A percentile compares a stretch with the other conserved stretches of the same genome.
Evolutionary conservation across 2,113 vertebrate species (phyloP).

Genomic region (Heptranchias perlo): DNA sequence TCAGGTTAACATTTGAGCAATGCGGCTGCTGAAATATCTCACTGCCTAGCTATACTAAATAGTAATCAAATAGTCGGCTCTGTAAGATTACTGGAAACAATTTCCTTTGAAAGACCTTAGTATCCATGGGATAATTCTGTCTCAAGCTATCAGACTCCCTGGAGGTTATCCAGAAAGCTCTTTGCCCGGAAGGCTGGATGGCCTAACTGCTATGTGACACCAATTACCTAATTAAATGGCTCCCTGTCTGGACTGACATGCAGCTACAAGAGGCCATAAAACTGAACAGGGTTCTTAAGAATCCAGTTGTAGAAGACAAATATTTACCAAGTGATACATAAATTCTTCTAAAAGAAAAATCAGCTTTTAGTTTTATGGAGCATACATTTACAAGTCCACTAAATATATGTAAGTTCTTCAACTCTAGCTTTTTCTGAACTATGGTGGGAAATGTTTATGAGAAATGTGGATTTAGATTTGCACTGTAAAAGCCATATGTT

Average conservation of each 20-base stretch:
- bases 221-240: slow-evolving; percentile 55
- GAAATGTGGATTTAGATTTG: not conserved
- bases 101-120: slow-evolving; percentile 17
- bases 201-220: slow-evolving; percentile 47
- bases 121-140: slow-evolving; percentile 37
- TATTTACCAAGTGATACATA: not conserved
- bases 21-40: not conserved
- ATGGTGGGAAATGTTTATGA: not conserved
- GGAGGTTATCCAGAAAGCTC: slow-evolving; percentile 39
- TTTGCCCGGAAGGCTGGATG: slow-evolving; percentile 50
- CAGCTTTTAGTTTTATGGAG: not conserved
- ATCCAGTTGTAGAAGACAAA: not conserved
- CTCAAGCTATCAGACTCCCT: slow-evolving; percentile 25
- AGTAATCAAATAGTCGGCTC: not conserved
- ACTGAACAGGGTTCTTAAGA: not conserved
- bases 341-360: not conserved
- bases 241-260: slow-evolving; percentile 39
- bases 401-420: not conserved
- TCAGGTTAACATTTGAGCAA: not conserved
- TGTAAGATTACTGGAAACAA: slow-evolving; percentile 21
- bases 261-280: not conserved
- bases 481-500: not conserved
- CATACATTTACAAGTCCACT: not conserved
- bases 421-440: not conserved
- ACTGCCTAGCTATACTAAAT: not conserved